Conservation (phyloP, 2,113 vertebrate species). For the Rhinopomastus cyanomelas region DNA sequence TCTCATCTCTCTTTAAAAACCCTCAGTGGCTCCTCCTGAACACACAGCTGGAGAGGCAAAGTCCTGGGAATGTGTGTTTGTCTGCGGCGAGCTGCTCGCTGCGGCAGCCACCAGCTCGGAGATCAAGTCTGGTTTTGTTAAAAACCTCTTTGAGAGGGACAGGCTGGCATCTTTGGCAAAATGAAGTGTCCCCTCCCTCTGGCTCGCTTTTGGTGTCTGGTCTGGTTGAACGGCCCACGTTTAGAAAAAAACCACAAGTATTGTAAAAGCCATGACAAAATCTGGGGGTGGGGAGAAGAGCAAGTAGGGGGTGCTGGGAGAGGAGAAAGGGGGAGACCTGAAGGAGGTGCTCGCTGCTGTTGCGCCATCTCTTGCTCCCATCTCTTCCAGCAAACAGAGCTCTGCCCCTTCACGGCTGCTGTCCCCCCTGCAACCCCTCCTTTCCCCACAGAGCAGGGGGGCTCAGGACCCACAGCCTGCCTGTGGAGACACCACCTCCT, state of each 20-base stretch:
- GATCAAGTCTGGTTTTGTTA: not conserved
- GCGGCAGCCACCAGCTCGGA: conserved; percentile 46
- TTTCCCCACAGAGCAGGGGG: not conserved
- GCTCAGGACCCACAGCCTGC: not conserved
- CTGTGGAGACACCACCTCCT: not conserved
- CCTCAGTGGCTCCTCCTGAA: conserved; percentile 61
- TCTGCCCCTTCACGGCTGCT: not conserved
- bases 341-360: not conserved
- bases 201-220: conserved; percentile 22
- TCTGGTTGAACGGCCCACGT: not conserved
- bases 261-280: not conserved
- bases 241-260: not conserved
- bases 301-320: not conserved
- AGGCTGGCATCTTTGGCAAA: conserved; percentile 74
- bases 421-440: not conserved
- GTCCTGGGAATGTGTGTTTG: conserved; percentile 25
- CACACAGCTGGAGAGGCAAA: conserved; percentile 21
- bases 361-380: not conserved
- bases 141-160: conserved; percentile 27
- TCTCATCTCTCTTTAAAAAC: conserved; percentile 47
- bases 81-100: not conserved
- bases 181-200: conserved; percentile 44
- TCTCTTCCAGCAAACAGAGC: not conserved
- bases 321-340: no score
- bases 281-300: not conserved